Conservation (phyloP, 2,888 invertebrate species). For the Caenorhabditis macrosperma region DNA sequence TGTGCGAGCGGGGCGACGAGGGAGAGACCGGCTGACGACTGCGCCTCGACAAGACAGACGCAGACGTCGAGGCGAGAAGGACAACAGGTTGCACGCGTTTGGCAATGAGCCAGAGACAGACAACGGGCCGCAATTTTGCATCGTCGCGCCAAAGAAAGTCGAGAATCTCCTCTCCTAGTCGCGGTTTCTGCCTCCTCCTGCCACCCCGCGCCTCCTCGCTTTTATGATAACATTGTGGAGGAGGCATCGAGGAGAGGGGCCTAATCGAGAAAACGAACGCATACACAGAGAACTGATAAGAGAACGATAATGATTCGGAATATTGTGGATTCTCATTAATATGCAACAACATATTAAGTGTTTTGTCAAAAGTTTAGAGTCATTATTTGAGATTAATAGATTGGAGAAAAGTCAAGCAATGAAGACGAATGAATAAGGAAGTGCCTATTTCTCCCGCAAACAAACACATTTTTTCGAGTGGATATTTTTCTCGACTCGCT, state of each 20-base stretch:
- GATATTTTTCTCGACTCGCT: too few relatives aligned
- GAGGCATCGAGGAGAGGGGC: background rate
- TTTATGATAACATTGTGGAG: slow-evolving; percentile 19
- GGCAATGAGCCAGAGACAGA: slow-evolving; percentile 40
- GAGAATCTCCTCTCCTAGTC: slow-evolving; percentile 33
- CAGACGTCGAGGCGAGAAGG: slow-evolving; percentile 18
- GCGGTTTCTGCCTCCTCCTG: background rate
- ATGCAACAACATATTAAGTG: too few relatives aligned
- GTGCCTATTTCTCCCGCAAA: too few relatives aligned
- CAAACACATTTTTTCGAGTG: too few relatives aligned
- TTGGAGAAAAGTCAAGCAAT: background rate
- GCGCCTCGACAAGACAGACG: slow-evolving; percentile 1
- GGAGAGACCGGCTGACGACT: slow-evolving; percentile 6
- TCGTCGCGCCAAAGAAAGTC: slow-evolving; percentile 39
- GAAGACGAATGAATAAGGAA: too few relatives aligned
- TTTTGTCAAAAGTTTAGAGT: too few relatives aligned
- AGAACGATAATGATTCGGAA: background rate
- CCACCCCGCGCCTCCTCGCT: slow-evolving; percentile 10
- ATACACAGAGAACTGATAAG: background rate
- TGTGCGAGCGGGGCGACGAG: slow-evolving; percentile 1
- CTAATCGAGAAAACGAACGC: background rate
- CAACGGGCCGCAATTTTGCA: slow-evolving; percentile 36
- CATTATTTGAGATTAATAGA: background rate
- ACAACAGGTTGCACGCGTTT: slow-evolving; percentile 44
- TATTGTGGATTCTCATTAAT: too few relatives aligned